Base-by-base conservation (phyloP, 2,113 vertebrate species). In the Propithecus coquereli region DNA sequence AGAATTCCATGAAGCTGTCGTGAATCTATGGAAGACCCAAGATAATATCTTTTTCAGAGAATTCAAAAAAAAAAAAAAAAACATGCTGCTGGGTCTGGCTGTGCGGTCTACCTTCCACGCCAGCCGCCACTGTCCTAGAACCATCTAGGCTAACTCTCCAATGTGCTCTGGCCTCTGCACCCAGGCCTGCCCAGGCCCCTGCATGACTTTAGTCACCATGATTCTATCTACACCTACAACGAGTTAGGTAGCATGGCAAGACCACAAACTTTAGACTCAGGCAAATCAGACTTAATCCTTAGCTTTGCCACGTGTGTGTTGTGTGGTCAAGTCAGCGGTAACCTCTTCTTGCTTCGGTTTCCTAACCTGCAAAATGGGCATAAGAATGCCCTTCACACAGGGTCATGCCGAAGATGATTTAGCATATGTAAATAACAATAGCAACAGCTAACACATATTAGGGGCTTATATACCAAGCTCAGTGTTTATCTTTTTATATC, bases 401-500 rank as follows among this genome's bases (percentile, higher is more conserved):
- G 18, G 9, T 34, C 16, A 8, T 59, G 47, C 10, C 0, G 20
- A 91, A 74, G 52, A 25, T 6, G 11, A 37, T 43, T 76, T 45
- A 54, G 52, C 23, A 7, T 47, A 8, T 6, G 12, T 47, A 16
- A 73, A 8, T 37, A 45, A 74, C 9, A 32, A 14, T 0, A 32
- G 61, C 5, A 5, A 22, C 13, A 27, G 1, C 22, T 45, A 23
- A 27, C 32, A 8, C 45, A 13, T 16, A 3, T 10, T 8, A 45
- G 54, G 57, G 5, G 5, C 20, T 16, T 32, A 2, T 2, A 4
- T 14, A n/a, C 17, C 80, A 32, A 40, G 34, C 43, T 85, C 32
- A 0, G 22, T 5, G 9, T 13, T 57, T 8, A 22, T 76, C 22
- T 0, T 70, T 40, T 66, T 34, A 2, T 5, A 5, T 1, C 0